Evolutionary conservation across 2,888 invertebrate species (phyloP), one percentile per base, ranked within the genome.

Genomic region (Lasioglossum lativentre): DNA sequence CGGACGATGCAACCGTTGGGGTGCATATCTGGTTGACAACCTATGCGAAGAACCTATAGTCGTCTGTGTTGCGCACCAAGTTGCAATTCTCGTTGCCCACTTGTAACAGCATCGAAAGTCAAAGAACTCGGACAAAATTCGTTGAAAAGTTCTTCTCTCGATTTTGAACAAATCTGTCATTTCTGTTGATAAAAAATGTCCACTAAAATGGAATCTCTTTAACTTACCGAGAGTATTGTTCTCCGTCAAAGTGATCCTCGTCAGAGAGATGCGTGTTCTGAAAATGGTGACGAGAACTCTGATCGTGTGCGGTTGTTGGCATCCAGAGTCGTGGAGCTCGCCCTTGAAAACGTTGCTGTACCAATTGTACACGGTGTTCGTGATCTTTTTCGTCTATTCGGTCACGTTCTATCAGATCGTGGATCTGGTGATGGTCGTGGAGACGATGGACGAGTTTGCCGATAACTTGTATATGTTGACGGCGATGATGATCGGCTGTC

Each of bases 401-500:
- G 75, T 88, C 23, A 78, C 85, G 3, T 19, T 91, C 1, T 80
- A 74, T 0, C 84, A 89, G 75, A 19, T 87, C 4, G 40, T 92
- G 27, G 89, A 90, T 38, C 68, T 91, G 1, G 10, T 90, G 3
- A n/a, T 75, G n/a, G 73, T 80, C 16, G 78, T 85, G 4, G 66
- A 86, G 0, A 78, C 80, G 14, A 16, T 71, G 23, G 88, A 90
- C 3, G 83, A 90, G 34, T 81, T 92, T 27, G 82, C 87, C 8
- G 90, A 91, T 2, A 86, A 86, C 40, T 78, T 88, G 12, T 92
- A 89, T n/a, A 75, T 91, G 63, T 23, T 90, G 1, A 16, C 91
- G 4, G 78, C 86, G 27, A 84, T 87, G 81, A 5, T 88, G 0
- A 10, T 78, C 27, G 68, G 78, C 34, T 87, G 89, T 38, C 85